phyloP scores from a whole-genome alignment of 2,888 invertebrate species.

The Drosophila nigricruria region DNA sequence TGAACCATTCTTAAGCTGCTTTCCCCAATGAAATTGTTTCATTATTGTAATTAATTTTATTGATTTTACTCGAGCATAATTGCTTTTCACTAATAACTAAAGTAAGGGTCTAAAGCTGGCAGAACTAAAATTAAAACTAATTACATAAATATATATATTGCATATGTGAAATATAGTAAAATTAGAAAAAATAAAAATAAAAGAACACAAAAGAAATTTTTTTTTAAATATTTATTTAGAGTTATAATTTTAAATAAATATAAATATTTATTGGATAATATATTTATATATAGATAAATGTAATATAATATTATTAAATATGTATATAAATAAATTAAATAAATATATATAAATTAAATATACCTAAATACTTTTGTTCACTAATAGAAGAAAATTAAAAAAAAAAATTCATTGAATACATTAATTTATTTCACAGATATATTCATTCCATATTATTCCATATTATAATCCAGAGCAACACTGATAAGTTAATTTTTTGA shows the following conservation, averaged over 20 bases:
- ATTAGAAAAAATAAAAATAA: background rate
- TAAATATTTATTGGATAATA: no score
- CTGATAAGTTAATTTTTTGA: background rate
- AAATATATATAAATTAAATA: no score
- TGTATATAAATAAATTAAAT: no score
- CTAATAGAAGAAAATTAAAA: background rate
- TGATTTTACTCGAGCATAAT: background rate
- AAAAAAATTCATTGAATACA: background rate
- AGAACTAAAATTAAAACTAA: background rate
- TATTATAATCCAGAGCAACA: background rate
- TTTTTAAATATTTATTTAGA: no score
- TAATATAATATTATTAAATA: no score
- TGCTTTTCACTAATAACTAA: background rate
- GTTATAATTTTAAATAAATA: no score
- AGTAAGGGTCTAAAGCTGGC: no score
- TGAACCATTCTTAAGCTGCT: background rate
- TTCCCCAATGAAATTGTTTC: background rate
- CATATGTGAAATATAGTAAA: no score
- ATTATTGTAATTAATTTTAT: background rate
- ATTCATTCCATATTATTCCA: no score
- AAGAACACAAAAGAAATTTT: background rate
- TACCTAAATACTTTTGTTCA: no score
- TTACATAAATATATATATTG: background rate
- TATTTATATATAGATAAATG: no score
- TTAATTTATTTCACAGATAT: background rate